Evolutionary conservation across 2,888 invertebrate genomes (phyloP).

Genomic region (Orchesella flavescens): DNA sequence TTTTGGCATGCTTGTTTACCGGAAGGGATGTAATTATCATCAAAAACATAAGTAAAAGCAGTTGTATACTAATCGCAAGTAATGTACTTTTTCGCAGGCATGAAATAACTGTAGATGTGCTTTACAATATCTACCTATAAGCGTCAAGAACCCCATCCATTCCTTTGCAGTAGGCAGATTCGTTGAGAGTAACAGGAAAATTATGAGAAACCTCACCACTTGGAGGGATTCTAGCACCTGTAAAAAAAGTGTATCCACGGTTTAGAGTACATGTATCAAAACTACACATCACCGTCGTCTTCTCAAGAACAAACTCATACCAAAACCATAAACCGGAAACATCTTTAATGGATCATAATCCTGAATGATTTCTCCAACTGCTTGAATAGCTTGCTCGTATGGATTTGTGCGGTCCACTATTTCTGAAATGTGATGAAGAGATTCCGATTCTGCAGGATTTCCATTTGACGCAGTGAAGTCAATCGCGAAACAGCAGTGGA

Average conservation of each 20-base stretch:
- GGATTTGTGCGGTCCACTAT: constrained; percentile 62
- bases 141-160: constrained; percentile 73
- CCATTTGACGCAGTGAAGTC: constrained; percentile 74
- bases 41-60: too few relatives aligned
- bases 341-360: constrained; percentile 77
- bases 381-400: constrained; percentile 69
- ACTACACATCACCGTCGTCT: too few relatives aligned
- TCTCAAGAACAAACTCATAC: too few relatives aligned
- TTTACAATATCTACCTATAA: constrained; percentile 52
- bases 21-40: too few relatives aligned
- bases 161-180: constrained; percentile 76
- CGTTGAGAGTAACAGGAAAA: constrained; percentile 76
- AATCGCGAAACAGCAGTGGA: constrained; percentile 76
- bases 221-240: constrained; percentile 74
- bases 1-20: too few relatives aligned
- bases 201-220: constrained; percentile 74
- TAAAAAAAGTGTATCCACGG: too few relatives aligned
- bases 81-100: too few relatives aligned
- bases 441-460: constrained; percentile 60
- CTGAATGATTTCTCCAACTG: constrained; percentile 75
- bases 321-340: constrained; percentile 73
- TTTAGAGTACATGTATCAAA: too few relatives aligned
- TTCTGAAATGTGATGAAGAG: constrained; percentile 65
- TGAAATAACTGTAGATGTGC: too few relatives aligned
- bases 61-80: too few relatives aligned